phyloP scores from a whole-genome alignment of 2,888 invertebrate species.

The Andrena hattorfiana region DNA sequence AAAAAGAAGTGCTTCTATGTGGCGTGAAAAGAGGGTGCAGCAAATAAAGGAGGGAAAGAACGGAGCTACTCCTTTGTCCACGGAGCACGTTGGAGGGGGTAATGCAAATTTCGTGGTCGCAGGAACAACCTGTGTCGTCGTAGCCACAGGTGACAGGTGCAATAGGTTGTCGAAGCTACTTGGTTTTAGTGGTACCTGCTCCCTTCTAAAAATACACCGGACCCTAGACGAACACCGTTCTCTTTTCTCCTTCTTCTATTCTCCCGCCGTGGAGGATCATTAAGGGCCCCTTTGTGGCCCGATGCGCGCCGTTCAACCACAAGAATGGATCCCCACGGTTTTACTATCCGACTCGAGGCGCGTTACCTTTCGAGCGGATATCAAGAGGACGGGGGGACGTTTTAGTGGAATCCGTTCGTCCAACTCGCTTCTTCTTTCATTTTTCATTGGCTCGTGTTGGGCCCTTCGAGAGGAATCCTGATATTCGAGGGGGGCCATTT shows the following conservation, averaged over 20 bases:
- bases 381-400: constrained; percentile 8
- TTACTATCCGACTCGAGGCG: constrained; percentile 40
- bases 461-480: neutral
- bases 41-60: neutral
- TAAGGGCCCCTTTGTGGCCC: constrained; percentile 75
- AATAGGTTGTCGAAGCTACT: constrained; percentile 75
- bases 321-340: constrained; percentile 50
- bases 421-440: constrained; percentile 12
- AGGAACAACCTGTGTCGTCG: constrained; percentile 75
- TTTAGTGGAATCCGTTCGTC: constrained; percentile 33
- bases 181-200: constrained; percentile 71
- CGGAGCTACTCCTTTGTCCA: constrained; percentile 35
- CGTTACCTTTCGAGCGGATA: constrained; percentile 44
- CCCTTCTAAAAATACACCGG: constrained; percentile 75
- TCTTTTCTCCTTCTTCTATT: constrained; percentile 31
- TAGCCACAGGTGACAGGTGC: constrained; percentile 77
- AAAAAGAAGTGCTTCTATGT: neutral
- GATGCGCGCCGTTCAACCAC: constrained; percentile 59
- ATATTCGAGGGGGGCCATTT: neutral
- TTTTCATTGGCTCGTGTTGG: neutral
- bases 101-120: constrained; percentile 78
- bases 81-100: constrained; percentile 46
- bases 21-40: neutral
- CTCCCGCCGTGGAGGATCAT: constrained; percentile 65
- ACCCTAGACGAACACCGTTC: constrained; percentile 71